Percentiles rank a stretch among this genome's conserved stretches.
Conservation (phyloP, 2,113 vertebrate species). For the Diphyllodes magnificus region DNA sequence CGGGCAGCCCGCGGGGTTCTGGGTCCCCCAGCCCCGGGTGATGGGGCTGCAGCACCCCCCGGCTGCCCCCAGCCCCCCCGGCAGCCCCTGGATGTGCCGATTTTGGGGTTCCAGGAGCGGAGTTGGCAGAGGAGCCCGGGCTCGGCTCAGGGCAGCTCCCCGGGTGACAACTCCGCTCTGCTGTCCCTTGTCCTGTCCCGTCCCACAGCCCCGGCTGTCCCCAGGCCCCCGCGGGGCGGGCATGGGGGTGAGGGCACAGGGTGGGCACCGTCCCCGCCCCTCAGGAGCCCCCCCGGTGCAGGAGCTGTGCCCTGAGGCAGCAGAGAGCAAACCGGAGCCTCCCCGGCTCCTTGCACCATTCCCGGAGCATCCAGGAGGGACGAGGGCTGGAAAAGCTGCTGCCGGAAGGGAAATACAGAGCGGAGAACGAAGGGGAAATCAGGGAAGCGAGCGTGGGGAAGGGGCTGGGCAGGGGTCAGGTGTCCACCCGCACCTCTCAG, state of each 20-base stretch:
- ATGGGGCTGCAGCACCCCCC: background rate
- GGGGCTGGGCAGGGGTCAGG: background rate
- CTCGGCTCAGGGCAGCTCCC: background rate
- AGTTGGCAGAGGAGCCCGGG: background rate
- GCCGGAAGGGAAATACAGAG: accelerated
- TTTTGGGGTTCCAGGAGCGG: background rate
- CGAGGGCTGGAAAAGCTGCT: background rate
- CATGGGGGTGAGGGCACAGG: accelerated
- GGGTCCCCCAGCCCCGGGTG: background rate
- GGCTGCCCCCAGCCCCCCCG: background rate
- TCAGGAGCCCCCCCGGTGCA: accelerated
- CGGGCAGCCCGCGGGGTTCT: accelerated
- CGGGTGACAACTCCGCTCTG: background rate
- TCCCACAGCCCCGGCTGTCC: background rate
- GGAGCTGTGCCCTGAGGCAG: background rate
- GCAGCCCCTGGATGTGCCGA: background rate
- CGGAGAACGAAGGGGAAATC: too few species aligned
- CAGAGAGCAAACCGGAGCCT: accelerated
- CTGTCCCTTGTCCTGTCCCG: background rate
- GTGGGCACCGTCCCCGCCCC: background rate
- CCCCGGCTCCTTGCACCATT: background rate
- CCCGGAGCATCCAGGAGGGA: background rate
- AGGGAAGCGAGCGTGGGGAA: background rate
- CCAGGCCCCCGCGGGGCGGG: accelerated
- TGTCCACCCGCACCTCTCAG: background rate